These are phyloP conservation scores for Pachydiplax longipennis DNA, from an alignment of 2,888 invertebrate species.

Conservation along the genomic window DNA sequence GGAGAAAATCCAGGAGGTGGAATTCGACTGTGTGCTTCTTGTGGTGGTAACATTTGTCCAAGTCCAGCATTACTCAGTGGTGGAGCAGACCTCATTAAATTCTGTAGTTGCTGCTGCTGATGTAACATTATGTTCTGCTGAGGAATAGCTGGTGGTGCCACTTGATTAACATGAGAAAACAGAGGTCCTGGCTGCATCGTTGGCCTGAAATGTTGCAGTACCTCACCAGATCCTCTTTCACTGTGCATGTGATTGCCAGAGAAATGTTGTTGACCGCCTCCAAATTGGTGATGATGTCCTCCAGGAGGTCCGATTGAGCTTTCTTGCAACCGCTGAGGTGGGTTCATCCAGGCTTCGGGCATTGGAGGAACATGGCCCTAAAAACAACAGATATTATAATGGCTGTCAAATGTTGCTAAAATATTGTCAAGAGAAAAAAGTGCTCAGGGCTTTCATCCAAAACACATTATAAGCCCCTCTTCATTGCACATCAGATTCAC, in stretches of 20 bases:
- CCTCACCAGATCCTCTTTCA: not conserved
- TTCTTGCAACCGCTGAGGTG: not conserved
- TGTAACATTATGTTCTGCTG: not conserved
- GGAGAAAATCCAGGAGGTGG: slow-evolving; percentile 14
- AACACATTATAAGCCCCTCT: too few relatives aligned
- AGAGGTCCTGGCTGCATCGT: slow-evolving; percentile 21
- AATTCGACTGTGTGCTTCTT: slow-evolving; percentile 1
- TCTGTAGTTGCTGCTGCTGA: slow-evolving; percentile 1
- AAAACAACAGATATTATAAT: too few relatives aligned
- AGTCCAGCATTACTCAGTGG: not conserved
- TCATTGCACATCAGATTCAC: too few relatives aligned
- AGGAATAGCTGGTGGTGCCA: not conserved
- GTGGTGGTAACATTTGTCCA: not conserved
- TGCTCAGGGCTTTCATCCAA: too few relatives aligned
- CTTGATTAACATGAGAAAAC: not conserved
- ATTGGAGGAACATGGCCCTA: not conserved
- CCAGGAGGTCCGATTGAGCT: not conserved
- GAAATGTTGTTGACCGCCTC: not conserved
- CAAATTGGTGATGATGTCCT: not conserved
- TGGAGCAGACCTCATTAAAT: not conserved
- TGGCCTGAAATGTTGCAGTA: slow-evolving; percentile 10
- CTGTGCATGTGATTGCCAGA: not conserved
- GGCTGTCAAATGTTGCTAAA: too few relatives aligned
- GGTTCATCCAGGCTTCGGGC: not conserved
- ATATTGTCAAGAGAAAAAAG: too few relatives aligned